Evolutionary conservation across 2,797 vertebrate species (phyloP).

Genomic region (Margarornis squamiger): DNA sequence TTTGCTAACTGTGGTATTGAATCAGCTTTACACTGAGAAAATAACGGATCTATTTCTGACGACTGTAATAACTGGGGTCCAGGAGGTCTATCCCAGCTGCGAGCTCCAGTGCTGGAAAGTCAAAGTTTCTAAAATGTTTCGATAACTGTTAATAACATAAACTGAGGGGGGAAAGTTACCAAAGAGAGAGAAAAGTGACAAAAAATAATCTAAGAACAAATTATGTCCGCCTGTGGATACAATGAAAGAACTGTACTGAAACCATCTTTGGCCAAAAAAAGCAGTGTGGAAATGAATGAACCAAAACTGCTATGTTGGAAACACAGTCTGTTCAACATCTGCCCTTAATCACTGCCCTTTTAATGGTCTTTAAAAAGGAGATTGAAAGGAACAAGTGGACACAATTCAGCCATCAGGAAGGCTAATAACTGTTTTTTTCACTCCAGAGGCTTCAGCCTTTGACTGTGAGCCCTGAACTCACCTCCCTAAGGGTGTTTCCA

Average conservation of each 20-base stretch:
- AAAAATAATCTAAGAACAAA: background rate
- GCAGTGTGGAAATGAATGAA: background rate
- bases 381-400: background rate
- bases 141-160: background rate
- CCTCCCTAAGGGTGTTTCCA: background rate
- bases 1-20: conserved; percentile 36
- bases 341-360: background rate
- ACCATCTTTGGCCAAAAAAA: background rate
- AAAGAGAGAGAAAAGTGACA: background rate
- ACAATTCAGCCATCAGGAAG: background rate
- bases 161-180: background rate
- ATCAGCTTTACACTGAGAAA: conserved; percentile 46
- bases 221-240: background rate
- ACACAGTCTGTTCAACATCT: background rate
- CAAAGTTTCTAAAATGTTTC: conserved; percentile 29
- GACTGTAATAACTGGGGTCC: conserved; percentile 20
- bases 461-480: background rate
- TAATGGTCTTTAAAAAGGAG: background rate
- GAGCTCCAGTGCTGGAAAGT: background rate
- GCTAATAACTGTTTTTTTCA: background rate
- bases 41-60: conserved; percentile 32
- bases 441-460: background rate
- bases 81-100: background rate
- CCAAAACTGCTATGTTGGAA: background rate
- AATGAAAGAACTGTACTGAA: background rate